Evolutionary conservation across 2,113 vertebrate genomes (phyloP), one percentile per base, ranked within the genome.

Genomic region (Misgurnus anguillicaudatus): DNA sequence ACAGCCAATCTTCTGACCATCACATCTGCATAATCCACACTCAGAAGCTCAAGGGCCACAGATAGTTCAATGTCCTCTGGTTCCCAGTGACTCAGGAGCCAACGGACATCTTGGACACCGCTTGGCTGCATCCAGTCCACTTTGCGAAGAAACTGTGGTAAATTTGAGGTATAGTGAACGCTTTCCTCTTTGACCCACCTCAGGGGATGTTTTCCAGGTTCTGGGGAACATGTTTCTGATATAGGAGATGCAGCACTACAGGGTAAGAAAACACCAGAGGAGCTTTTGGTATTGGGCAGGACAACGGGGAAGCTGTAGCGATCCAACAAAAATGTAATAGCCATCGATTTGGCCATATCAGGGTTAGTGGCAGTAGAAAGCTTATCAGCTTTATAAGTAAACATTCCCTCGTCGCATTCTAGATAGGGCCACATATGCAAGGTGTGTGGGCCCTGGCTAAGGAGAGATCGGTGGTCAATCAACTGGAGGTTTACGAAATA

Each of bases 401-500:
- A 82, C 19, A 85, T 82, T 17, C 86, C 90, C 11, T 92, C 90
- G 3, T 91, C 91, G 55, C 76, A 62, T 14, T 87, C 85, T 53
- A 86, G 85, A 47, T 88, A 89, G 17, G 90, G 53, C 93, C 93
- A 94, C 93, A 94, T 94, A 82, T 93, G 83, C 47, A 94, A 84
- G 0, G 90, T 91, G 65, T 89, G 63, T 41, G 88, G 65, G 2
- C 93, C 93, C 81, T 94, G 92, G 67, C 87, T 90, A 1, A 93
- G 90, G 38, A 92, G 21, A 5, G 89, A 92, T 75, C 91, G 90
- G 88, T 94, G 93, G 86, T 94, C 93, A 61, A 94, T 93, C 39
- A 94, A 87, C 19, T 93, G 91, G 57, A 93, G 88, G 77, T 93
- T 93, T 57, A 91, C 92, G 80, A 93, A 94, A 83, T 90, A 93